Evolutionary conservation across 1,140 invertebrate species (phyloP).

Genomic region (Cardiocondyla obscurior): DNA sequence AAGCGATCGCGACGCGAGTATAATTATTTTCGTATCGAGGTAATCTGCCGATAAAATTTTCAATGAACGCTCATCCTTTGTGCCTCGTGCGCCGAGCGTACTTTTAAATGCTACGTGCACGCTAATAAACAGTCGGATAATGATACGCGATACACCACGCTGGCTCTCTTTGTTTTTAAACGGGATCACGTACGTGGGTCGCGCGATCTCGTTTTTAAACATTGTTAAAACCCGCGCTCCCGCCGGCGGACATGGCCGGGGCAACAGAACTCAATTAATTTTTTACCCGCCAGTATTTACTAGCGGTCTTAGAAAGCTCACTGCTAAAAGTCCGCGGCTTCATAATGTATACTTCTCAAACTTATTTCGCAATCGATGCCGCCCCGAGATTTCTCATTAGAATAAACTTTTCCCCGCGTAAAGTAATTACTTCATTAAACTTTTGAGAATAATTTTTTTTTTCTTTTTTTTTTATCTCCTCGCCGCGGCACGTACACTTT

Average conservation of each 20-base stretch:
- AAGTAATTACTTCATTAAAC: slow-evolving; percentile 18
- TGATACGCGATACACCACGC: not conserved
- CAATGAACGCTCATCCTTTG: not conserved
- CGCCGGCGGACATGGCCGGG: not conserved
- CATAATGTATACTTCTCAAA: not conserved
- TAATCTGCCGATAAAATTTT: not conserved
- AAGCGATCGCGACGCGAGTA: not conserved
- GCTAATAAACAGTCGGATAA: not conserved
- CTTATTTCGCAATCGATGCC: slow-evolving; percentile 5
- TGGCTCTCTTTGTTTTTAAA: not conserved
- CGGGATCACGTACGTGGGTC: not conserved
- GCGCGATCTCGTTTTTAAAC: not conserved
- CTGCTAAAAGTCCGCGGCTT: slow-evolving; percentile 22
- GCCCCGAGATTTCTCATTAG: not conserved
- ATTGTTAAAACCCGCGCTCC: slow-evolving; percentile 1
- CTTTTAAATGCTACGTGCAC: not conserved
- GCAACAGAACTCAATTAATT: slow-evolving; percentile 15
- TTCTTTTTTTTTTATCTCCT: not conserved
- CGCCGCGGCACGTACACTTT: not conserved
- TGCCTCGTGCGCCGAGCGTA: not conserved
- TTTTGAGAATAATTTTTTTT: too few relatives aligned
- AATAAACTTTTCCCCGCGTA: slow-evolving; percentile 6
- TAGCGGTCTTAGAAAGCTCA: slow-evolving; percentile 6
- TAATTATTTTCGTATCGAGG: not conserved
- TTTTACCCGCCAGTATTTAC: not conserved